These are phyloP conservation scores for Leptinotarsa texana DNA, from an alignment of 1,140 invertebrate species.

Conservation along the genomic window DNA sequence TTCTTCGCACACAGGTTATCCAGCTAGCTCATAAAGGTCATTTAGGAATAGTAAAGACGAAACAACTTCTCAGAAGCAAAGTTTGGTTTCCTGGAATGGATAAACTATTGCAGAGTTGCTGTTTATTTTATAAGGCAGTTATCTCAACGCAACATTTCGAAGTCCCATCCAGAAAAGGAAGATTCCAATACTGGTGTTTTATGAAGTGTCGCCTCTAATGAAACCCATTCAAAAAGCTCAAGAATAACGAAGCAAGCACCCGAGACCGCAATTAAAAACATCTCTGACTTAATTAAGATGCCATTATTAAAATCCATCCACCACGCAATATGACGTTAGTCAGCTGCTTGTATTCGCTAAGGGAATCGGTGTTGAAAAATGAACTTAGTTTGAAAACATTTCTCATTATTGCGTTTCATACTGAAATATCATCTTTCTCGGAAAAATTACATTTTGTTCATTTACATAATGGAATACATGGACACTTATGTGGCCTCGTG, in stretches of 20 bases:
- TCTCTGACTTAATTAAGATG: constrained; percentile 54
- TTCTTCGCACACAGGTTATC: too few species aligned
- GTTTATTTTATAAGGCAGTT: too few species aligned
- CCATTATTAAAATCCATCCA: constrained; percentile 51
- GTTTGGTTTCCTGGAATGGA: too few species aligned
- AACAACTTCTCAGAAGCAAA: too few species aligned
- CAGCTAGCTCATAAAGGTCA: too few species aligned
- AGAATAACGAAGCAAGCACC: constrained; percentile 37
- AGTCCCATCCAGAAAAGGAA: too few species aligned
- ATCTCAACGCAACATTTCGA: too few species aligned
- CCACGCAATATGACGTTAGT: constrained; percentile 44
- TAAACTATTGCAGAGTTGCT: too few species aligned
- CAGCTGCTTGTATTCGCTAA: background rate
- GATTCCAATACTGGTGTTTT: constrained; percentile 40
- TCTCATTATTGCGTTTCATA: background rate
- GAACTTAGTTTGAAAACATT: constrained; percentile 1
- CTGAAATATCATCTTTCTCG: background rate
- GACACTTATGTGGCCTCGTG: too few species aligned
- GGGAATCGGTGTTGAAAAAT: background rate
- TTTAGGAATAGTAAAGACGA: too few species aligned
- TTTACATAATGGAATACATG: too few species aligned
- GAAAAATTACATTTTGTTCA: too few species aligned
- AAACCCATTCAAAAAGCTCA: constrained; percentile 45
- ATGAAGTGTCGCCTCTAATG: constrained; percentile 51
- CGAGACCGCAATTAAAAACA: constrained; percentile 53